Percentiles rank a stretch among this genome's conserved stretches.
Evolutionary conservation across 2,113 vertebrate species (phyloP).

Genomic region (Hydrolagus affinis): DNA sequence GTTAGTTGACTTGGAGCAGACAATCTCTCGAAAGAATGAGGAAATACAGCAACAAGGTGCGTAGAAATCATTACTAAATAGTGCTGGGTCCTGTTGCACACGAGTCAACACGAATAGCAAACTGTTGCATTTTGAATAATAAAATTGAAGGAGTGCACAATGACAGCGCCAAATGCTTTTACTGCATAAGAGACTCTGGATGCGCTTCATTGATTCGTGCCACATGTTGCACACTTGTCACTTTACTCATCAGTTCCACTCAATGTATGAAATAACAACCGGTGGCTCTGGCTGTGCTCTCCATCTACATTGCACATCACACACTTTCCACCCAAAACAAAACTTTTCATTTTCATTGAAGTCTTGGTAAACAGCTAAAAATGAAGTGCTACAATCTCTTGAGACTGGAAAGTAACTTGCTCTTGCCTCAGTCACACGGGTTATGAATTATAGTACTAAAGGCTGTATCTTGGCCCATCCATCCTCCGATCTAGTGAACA

Average conservation of each 20-base stretch:
- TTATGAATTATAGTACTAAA: not conserved
- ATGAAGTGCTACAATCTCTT: not conserved
- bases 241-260: not conserved
- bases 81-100: not conserved
- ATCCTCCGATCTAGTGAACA: not conserved
- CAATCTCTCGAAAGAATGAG: not conserved
- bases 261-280: not conserved
- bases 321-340: not conserved
- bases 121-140: not conserved
- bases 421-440: not conserved
- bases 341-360: not conserved
- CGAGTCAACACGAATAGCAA: not conserved
- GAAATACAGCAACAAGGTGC: not conserved
- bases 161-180: not conserved
- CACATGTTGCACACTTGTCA: not conserved
- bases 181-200: not conserved
- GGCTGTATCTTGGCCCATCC: not conserved
- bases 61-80: not conserved
- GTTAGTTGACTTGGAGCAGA: too few species aligned
- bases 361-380: not conserved
- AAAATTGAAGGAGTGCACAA: not conserved
- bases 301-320: not conserved
- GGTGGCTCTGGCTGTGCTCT: too few species aligned
- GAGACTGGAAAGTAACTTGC: not conserved
- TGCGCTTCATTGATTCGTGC: not conserved